Conservation (phyloP, 2,113 vertebrate species). For the Ceyx cyanopectus region DNA sequence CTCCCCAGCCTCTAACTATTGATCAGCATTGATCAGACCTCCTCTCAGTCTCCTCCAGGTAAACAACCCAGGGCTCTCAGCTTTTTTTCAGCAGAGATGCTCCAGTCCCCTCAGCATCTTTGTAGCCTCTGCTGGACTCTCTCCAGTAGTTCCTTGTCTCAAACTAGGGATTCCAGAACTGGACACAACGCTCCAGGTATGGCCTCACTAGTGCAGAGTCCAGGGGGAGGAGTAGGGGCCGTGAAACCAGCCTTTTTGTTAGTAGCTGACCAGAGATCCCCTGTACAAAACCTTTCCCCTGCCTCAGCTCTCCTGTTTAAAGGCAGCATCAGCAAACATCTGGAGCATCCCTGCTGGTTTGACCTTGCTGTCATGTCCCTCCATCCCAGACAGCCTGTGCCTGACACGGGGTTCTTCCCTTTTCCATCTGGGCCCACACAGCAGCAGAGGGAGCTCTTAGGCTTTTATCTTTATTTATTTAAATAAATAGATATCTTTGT, state of each 20-base stretch:
- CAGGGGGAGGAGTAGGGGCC: background rate
- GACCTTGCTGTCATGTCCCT: accelerated
- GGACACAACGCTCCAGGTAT: background rate
- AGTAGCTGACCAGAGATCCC: background rate
- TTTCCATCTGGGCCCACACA: accelerated
- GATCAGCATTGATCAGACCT: background rate
- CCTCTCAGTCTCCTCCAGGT: background rate
- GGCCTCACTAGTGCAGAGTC: background rate
- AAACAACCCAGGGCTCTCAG: background rate
- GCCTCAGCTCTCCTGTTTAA: background rate
- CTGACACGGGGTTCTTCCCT: accelerated
- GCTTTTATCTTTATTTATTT: background rate
- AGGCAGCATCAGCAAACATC: background rate
- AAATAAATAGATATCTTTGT: background rate
- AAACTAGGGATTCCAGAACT: background rate
- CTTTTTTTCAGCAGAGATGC: background rate
- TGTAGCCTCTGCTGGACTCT: background rate
- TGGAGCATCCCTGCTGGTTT: background rate
- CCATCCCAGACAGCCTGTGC: background rate
- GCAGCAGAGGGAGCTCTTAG: conserved; percentile 48
- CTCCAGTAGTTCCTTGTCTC: background rate
- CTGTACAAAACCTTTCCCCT: background rate
- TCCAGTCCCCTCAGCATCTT: background rate
- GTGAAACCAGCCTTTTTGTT: background rate
- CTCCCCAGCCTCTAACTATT: background rate